phyloP scores from a whole-genome alignment of 1,140 invertebrate species.

The Drosophila watanabei region DNA sequence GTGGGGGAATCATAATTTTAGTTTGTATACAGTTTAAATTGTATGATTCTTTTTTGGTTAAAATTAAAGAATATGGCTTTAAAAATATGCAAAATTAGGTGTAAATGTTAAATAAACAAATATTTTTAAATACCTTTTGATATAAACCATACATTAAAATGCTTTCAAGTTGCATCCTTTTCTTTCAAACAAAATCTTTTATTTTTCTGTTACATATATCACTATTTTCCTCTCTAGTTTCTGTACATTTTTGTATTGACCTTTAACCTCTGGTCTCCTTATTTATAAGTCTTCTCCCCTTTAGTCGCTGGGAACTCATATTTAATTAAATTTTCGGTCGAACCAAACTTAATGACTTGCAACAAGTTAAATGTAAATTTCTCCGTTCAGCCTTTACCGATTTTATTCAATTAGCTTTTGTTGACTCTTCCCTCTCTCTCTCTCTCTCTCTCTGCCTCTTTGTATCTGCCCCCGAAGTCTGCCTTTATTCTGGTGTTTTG shows the following conservation, averaged over 20 bases:
- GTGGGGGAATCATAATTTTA: too few relatives aligned
- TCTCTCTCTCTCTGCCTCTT: too few relatives aligned
- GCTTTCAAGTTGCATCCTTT: not conserved
- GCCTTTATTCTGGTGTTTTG: conserved; percentile 2
- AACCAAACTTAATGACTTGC: conserved; percentile 49
- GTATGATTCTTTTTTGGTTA: not conserved
- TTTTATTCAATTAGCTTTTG: conserved; percentile 64
- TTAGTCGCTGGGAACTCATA: conserved; percentile 20
- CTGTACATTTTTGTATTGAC: not conserved
- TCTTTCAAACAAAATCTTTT: not conserved
- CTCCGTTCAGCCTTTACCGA: conserved; percentile 17
- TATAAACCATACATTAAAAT: not conserved
- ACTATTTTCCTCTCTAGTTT: not conserved
- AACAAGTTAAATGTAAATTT: conserved; percentile 54
- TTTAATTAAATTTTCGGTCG: conserved; percentile 48
- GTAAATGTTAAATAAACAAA: not conserved
- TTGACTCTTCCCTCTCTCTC: not conserved
- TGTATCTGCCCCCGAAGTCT: not conserved
- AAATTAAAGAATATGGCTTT: not conserved
- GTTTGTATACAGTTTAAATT: not conserved
- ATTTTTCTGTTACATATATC: not conserved
- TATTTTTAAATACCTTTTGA: not conserved
- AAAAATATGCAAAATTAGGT: not conserved
- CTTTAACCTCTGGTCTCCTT: not conserved
- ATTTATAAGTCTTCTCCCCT: not conserved